A percentile compares a stretch with the other conserved stretches of the same genome.
These are phyloP conservation scores for Eulithis testata DNA, from an alignment of 2,888 invertebrate genomes.

Conservation along the genomic window DNA sequence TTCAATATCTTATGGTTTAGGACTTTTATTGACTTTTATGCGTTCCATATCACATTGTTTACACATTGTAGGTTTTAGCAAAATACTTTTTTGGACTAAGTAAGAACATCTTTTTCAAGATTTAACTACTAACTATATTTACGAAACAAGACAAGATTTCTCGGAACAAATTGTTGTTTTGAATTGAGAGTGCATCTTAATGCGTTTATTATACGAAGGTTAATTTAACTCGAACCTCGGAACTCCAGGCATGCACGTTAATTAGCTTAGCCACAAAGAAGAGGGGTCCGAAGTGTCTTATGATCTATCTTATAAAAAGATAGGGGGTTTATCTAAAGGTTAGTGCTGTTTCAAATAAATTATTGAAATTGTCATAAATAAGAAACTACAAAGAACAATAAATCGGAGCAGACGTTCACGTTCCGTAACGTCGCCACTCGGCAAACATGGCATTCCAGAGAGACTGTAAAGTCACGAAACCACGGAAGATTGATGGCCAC, in stretches of 20 bases:
- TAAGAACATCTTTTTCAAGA: background rate
- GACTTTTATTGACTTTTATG: background rate
- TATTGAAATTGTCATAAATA: conserved; percentile 12
- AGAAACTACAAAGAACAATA: conserved; percentile 37
- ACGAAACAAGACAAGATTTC: conserved; percentile 3
- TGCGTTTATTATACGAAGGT: conserved; percentile 18
- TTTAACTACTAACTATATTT: background rate
- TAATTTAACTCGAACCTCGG: conserved; percentile 11
- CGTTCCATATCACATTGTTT: background rate
- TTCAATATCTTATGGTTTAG: background rate
- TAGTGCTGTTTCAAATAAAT: background rate
- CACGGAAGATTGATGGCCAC: conserved; percentile 66
- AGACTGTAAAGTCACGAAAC: conserved; percentile 54
- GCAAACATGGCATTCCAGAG: conserved; percentile 54
- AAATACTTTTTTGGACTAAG: background rate
- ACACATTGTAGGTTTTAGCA: background rate
- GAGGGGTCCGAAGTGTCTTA: too few relatives aligned
- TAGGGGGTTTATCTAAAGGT: too few relatives aligned
- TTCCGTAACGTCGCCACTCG: conserved; percentile 39
- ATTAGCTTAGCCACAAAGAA: background rate
- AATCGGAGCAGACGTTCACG: conserved; percentile 34
- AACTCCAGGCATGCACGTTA: conserved; percentile 7
- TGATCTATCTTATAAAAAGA: too few relatives aligned
- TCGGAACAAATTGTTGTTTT: conserved; percentile 1
- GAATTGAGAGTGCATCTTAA: conserved; percentile 1